Conservation (phyloP, 2,113 vertebrate genomes). For the Columba livia region DNA sequence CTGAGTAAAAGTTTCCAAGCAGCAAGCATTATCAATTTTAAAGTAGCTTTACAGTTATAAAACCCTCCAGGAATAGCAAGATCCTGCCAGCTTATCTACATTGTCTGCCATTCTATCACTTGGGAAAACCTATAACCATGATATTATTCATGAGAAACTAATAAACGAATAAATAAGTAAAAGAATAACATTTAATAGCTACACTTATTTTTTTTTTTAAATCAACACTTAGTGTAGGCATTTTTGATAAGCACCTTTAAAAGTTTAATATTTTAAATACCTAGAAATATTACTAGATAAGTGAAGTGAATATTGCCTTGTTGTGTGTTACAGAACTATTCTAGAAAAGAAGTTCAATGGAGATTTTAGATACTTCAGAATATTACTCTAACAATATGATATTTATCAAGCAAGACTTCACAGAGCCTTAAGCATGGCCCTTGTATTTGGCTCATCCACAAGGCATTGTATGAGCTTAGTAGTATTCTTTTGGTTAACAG, state of each 20-base stretch:
- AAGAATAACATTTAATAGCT: background rate
- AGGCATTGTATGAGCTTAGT: background rate
- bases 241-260: background rate
- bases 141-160: background rate
- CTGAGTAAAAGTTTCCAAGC: background rate
- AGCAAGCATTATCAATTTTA: conserved; percentile 4
- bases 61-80: background rate
- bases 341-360: background rate
- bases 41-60: background rate
- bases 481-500: background rate
- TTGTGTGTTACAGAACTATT: background rate
- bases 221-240: fast-evolving
- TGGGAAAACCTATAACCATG: background rate
- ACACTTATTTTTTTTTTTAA: background rate
- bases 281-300: background rate
- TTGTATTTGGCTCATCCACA: background rate
- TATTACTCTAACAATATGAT: background rate
- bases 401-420: background rate
- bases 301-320: background rate
- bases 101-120: background rate
- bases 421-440: fast-evolving
- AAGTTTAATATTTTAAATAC: background rate
- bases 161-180: background rate
- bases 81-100: background rate
- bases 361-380: background rate